Base-by-base conservation (phyloP, 2,113 vertebrate genomes). In the Potamarius usumacintae region DNA sequence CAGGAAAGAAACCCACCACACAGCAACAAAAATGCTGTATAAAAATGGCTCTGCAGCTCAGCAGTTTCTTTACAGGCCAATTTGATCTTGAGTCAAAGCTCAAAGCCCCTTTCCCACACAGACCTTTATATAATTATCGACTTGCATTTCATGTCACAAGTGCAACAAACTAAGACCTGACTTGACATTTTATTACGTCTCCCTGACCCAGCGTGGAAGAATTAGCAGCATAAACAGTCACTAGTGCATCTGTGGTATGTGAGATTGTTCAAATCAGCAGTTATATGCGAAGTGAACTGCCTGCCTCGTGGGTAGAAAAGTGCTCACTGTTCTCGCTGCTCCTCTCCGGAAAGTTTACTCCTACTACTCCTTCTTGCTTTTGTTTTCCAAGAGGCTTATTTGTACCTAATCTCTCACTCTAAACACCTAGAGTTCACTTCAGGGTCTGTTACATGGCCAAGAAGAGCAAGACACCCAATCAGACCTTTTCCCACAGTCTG, bases 61-160 rank as follows among this genome's bases (percentile, higher is more conserved):
- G 67, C 79, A 52, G 5, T 87, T 87, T 52, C 14, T 50, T 14
- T 60, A 58, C 4, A 27, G 30, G 34, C 34, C 9, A 34, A 80
- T 67, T 67, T 79, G 74, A 67, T 86, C 85, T 86, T 80, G 53
- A 87, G 30, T 87, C 50, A 71, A 71, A 87, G 20, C 76, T 57
- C 50, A 15, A 72, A 34, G 27, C 55, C 14, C 14, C 18, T 48
- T 82, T 82, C 22, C 78, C 30, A n/a, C 48, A 82, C 50, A 15
- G 50, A 67, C 62, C n/a, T 57, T 81, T 71, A 20, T n/a, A 50
- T n/a, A 60, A 82, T 82, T 74, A 76, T 12, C n/a, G 55, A 11
- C n/a, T 48, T 72, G 78, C 42, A 0, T 63, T 63, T 67, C 74
- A 30, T 71, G 62, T 69, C 77, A 55, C 7, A 71, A 58, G 27